phyloP scores from a whole-genome alignment of 2,888 invertebrate genomes.

The Camptogramma bilineatum region DNA sequence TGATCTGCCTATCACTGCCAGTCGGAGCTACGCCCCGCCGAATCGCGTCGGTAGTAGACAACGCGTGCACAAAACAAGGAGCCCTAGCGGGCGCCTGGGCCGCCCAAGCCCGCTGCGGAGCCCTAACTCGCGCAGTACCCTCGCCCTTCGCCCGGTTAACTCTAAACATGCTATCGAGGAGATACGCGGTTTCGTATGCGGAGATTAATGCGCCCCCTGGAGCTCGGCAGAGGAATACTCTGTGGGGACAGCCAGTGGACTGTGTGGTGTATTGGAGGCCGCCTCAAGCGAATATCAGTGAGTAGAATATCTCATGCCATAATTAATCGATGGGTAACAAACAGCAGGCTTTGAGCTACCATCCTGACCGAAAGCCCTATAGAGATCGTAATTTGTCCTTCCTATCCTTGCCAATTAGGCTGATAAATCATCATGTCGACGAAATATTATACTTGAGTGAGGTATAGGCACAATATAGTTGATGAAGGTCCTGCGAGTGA shows the following conservation, averaged over 20 bases:
- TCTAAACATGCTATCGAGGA: constrained; percentile 87
- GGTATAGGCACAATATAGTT: too few relatives aligned
- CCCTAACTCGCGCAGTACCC: constrained; percentile 87
- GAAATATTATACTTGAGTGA: too few relatives aligned
- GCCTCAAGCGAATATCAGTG: constrained; percentile 91
- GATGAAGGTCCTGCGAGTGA: too few relatives aligned
- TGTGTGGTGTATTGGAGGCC: constrained; percentile 90
- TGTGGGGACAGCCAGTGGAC: constrained; percentile 88
- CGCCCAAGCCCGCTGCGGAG: constrained; percentile 78
- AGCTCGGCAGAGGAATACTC: constrained; percentile 76
- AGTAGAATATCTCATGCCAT: constrained; percentile 51
- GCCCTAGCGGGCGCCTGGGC: constrained; percentile 83
- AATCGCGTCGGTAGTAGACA: constrained; percentile 64
- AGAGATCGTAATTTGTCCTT: background rate
- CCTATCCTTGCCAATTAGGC: background rate
- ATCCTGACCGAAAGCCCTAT: background rate
- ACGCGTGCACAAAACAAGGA: constrained; percentile 77
- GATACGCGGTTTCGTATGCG: constrained; percentile 88
- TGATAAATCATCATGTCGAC: too few relatives aligned
- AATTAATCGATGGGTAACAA: background rate
- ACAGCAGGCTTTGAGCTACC: background rate
- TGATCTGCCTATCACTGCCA: constrained; percentile 88
- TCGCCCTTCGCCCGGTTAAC: constrained; percentile 79
- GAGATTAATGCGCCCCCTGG: constrained; percentile 79
- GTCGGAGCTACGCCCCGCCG: constrained; percentile 78